Evolutionary conservation across 2,888 invertebrate genomes (phyloP).

Genomic region (Tipula vernalis): DNA sequence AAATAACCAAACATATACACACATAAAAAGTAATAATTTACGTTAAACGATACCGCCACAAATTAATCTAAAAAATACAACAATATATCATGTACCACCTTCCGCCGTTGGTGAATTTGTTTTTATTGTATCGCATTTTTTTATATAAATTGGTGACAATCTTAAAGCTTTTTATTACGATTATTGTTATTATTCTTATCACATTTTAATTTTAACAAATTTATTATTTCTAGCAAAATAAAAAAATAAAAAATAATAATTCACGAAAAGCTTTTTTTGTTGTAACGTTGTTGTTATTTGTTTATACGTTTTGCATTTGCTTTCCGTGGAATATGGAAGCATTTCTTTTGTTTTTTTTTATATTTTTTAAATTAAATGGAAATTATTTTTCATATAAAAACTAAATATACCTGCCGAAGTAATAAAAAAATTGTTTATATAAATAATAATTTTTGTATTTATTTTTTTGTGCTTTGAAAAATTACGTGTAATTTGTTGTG

Average conservation of each 20-base stretch:
- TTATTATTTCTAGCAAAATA: not conserved
- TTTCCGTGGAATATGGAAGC: not conserved
- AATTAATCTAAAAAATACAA: not conserved
- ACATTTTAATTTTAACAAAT: conserved; percentile 4
- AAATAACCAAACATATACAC: not conserved
- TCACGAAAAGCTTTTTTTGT: not conserved
- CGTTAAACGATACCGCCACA: not conserved
- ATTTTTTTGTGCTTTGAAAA: not conserved
- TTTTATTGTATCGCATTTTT: not conserved
- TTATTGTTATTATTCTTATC: not conserved
- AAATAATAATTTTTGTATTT: not conserved
- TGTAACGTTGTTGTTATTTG: not conserved
- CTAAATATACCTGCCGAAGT: not conserved
- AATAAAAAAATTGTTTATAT: not conserved
- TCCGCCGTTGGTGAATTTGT: not conserved
- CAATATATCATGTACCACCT: not conserved
- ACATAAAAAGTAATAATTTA: not conserved
- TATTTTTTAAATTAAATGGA: conserved; percentile 4
- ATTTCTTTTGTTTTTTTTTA: not conserved
- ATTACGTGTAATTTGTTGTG: not conserved
- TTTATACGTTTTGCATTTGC: not conserved
- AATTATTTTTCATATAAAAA: not conserved
- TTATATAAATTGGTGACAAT: not conserved
- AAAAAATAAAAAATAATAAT: not conserved
- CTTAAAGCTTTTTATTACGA: not conserved